These are phyloP conservation scores for Turdus rufiventris DNA, from an alignment of 2,113 vertebrate species.

Conservation along the genomic window DNA sequence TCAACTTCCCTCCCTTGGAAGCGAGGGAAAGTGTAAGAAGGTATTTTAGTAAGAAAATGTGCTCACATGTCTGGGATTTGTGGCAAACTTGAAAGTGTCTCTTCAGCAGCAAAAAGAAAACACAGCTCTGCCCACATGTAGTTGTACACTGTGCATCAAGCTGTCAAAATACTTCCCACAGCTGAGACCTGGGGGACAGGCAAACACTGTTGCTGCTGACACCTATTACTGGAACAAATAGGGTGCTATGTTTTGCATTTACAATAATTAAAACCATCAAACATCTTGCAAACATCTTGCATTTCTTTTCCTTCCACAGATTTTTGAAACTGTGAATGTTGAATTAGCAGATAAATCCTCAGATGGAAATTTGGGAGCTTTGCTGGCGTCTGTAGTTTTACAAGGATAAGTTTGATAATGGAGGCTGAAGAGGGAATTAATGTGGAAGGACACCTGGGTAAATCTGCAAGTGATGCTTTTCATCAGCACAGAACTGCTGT, in stretches of 20 bases:
- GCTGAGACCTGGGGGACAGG: slow-evolving; percentile 2
- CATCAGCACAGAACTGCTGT: background rate
- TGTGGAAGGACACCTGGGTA: background rate
- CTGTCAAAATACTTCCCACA: slow-evolving; percentile 51
- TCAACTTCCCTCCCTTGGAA: background rate
- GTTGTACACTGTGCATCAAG: background rate
- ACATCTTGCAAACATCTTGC: background rate
- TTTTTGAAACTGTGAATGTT: background rate
- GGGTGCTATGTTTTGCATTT: background rate
- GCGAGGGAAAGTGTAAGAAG: background rate
- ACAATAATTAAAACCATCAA: background rate
- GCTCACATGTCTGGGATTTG: background rate
- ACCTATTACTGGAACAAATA: background rate
- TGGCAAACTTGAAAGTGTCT: background rate
- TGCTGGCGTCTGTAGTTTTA: background rate
- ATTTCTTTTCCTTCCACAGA: background rate
- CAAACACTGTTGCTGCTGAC: background rate
- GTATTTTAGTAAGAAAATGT: background rate
- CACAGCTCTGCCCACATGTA: background rate
- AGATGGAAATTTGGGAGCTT: background rate
- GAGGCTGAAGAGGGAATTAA: background rate
- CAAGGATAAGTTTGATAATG: background rate
- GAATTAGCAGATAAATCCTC: background rate
- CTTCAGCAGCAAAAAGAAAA: background rate
- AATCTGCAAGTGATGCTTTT: background rate